Conservation (phyloP, 2,797 vertebrate genomes). For the Helarctos malayanus region DNA sequence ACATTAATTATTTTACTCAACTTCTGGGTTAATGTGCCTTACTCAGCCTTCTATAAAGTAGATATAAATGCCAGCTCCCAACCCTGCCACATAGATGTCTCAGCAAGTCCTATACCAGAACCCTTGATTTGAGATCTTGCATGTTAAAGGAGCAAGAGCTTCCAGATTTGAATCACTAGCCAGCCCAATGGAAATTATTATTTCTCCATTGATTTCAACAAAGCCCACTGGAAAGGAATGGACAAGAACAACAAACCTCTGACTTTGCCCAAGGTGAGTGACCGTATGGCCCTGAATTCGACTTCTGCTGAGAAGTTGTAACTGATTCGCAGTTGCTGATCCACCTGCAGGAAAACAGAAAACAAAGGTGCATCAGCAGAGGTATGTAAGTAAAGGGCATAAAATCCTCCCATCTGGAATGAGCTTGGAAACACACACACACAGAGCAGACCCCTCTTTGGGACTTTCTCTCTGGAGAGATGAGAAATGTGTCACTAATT, state of each 20-base stretch:
- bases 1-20: background rate
- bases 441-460: constrained; percentile 19
- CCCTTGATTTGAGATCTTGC: background rate
- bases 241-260: constrained; percentile 91
- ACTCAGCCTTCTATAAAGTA: background rate
- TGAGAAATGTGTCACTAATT: background rate
- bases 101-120: background rate
- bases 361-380: constrained; percentile 70
- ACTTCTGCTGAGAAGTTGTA: constrained; percentile 95
- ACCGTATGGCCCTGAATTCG: constrained; percentile 93
- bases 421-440: background rate
- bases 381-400: background rate
- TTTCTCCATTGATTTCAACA: background rate
- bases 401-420: constrained; percentile 52
- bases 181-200: too few relatives aligned
- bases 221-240: background rate
- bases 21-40: background rate
- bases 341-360: constrained; percentile 91
- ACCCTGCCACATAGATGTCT: background rate
- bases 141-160: background rate
- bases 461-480: constrained; percentile 72
- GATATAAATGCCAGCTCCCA: background rate
- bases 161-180: background rate
- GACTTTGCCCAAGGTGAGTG: constrained; percentile 96
- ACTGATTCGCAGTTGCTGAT: constrained; percentile 94